phyloP scores from a whole-genome alignment of 1,140 invertebrate species.

The Ostrea denselamellosa region DNA sequence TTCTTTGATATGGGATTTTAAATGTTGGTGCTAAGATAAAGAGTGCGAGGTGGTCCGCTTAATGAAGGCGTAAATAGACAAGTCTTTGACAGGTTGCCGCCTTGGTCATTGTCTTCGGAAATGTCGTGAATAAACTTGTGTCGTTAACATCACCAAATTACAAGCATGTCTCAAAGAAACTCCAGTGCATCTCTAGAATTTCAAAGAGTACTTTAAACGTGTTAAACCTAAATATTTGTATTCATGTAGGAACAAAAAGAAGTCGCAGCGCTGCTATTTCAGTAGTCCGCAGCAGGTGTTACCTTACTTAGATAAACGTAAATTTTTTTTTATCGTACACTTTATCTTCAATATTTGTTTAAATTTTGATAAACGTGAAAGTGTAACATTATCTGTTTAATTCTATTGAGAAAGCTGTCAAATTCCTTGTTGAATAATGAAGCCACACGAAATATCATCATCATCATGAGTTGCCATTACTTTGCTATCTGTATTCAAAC shows the following conservation, averaged over 20 bases:
- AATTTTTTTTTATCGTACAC: neutral
- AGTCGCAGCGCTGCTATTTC: neutral
- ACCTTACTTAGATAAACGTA: neutral
- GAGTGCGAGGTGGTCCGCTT: slow-evolving; percentile 19
- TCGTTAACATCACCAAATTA: slow-evolving; percentile 30
- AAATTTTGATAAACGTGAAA: slow-evolving; percentile 2
- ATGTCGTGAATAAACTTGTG: slow-evolving; percentile 32
- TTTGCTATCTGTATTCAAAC: slow-evolving; percentile 12
- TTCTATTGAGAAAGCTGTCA: slow-evolving; percentile 3
- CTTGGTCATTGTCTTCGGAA: neutral
- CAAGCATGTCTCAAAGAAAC: neutral
- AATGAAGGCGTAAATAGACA: neutral
- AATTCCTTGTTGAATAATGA: slow-evolving; percentile 17
- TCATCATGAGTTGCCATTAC: neutral
- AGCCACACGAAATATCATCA: neutral
- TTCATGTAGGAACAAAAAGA: neutral
- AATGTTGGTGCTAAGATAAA: slow-evolving; percentile 3
- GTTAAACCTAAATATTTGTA: slow-evolving; percentile 19
- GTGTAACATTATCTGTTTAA: slow-evolving; percentile 6
- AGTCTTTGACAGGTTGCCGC: slow-evolving; percentile 4
- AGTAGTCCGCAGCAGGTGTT: neutral
- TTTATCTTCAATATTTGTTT: slow-evolving; percentile 23
- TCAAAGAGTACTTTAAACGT: neutral
- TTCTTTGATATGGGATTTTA: slow-evolving; percentile 22
- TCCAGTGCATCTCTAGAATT: neutral